Evolutionary conservation across 2,113 vertebrate genomes (phyloP).

Genomic region (Leptosomus discolor): DNA sequence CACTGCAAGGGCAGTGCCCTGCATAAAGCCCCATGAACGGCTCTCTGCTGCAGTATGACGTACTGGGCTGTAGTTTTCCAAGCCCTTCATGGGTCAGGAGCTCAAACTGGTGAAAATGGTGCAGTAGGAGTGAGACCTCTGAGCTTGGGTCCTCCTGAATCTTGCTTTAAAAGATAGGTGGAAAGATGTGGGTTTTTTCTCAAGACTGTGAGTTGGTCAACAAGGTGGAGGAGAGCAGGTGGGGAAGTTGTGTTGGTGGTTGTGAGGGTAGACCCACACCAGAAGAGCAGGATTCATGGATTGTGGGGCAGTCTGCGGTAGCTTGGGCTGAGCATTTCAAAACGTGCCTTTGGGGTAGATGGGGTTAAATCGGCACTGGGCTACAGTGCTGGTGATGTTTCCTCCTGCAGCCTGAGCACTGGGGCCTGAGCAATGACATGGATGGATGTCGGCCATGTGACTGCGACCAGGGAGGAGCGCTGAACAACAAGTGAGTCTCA

Average conservation of each 20-base stretch:
- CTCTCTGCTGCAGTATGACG: background rate
- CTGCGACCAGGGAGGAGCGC: conserved; percentile 89
- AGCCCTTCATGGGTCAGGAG: background rate
- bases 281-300: background rate
- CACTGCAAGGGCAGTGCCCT: background rate
- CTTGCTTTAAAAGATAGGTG: background rate
- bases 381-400: background rate
- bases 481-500: conserved; percentile 87
- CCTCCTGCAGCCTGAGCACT: conserved; percentile 85
- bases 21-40: accelerated
- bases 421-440: conserved; percentile 96
- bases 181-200: background rate
- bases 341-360: background rate
- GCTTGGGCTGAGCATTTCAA: background rate
- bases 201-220: background rate
- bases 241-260: background rate
- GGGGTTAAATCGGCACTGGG: accelerated
- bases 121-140: background rate
- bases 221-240: background rate
- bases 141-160: background rate
- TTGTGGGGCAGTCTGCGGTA: background rate
- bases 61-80: background rate
- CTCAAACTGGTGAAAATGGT: background rate
- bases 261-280: background rate
- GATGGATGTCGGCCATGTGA: conserved; percentile 95